Conservation (phyloP, 2,797 vertebrate species). For the Anisognathus igniventris region DNA sequence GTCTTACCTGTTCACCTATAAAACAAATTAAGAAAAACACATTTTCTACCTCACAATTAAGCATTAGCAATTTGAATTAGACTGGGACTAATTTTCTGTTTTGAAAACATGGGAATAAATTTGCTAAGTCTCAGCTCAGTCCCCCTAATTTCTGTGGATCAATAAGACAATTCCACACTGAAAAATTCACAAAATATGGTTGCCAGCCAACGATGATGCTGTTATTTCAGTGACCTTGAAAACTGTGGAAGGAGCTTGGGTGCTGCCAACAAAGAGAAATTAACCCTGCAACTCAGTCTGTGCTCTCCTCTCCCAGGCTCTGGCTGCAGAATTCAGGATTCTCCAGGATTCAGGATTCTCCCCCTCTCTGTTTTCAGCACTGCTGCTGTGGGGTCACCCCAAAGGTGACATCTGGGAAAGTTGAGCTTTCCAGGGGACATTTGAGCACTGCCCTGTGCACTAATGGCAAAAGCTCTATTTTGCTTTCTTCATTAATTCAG, state of each 20-base stretch:
- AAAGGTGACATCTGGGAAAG: background rate
- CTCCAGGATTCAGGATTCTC: too few relatives aligned
- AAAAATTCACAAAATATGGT: background rate
- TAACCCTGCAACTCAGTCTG: background rate
- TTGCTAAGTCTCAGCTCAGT: background rate
- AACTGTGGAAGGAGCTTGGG: background rate
- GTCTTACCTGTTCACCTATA: background rate
- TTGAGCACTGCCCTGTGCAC: background rate
- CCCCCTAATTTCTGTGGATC: background rate
- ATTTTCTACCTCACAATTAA: background rate
- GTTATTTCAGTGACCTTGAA: background rate
- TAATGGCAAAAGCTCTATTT: background rate
- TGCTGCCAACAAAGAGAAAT: background rate
- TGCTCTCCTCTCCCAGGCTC: background rate
- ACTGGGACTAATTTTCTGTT: background rate
- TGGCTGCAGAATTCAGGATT: background rate
- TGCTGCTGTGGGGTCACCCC: background rate
- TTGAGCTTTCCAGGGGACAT: background rate
- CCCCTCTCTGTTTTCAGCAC: background rate
- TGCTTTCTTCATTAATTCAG: constrained; percentile 35
- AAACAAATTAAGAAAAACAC: background rate
- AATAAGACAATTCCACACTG: background rate
- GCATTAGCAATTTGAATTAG: background rate
- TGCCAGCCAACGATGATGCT: background rate
- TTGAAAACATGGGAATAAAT: background rate